Percentiles rank a stretch among this genome's conserved stretches.
Conservation (phyloP, 2,888 invertebrate species). For the Cerceris ruficornis region DNA sequence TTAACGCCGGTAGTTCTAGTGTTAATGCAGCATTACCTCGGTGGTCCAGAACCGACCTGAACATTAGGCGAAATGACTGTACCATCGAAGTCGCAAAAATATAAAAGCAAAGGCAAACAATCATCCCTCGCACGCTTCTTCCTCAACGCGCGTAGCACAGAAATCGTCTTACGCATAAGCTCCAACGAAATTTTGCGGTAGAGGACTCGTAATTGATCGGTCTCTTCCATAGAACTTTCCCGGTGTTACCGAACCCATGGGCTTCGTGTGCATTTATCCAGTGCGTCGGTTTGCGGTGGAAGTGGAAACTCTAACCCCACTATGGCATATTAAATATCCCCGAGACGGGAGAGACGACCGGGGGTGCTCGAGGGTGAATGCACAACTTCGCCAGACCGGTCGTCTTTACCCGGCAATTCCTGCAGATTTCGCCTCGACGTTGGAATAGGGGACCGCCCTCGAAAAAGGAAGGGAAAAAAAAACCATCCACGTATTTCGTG, state of each 20-base stretch:
- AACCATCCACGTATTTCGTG: slow-evolving; percentile 19
- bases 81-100: too few relatives aligned
- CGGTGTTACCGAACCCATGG: slow-evolving; percentile 20
- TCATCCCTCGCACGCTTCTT: background rate
- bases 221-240: slow-evolving; percentile 19
- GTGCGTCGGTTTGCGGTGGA: slow-evolving; percentile 26
- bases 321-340: slow-evolving; percentile 66
- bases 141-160: background rate
- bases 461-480: slow-evolving; percentile 22
- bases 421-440: slow-evolving; percentile 31
- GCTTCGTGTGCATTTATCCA: slow-evolving; percentile 32
- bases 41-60: too few relatives aligned
- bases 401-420: slow-evolving; percentile 41
- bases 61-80: too few relatives aligned
- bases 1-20: too few relatives aligned
- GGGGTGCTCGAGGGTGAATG: slow-evolving; percentile 48
- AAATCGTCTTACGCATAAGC: background rate
- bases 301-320: slow-evolving; percentile 64
- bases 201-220: slow-evolving; percentile 12
- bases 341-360: slow-evolving; percentile 39
- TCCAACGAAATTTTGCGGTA: slow-evolving; percentile 5
- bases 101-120: background rate
- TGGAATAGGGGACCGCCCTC: slow-evolving; percentile 35
- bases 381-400: slow-evolving; percentile 42
- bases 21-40: too few relatives aligned